These are phyloP conservation scores for Dipodomys stephensi DNA, from an alignment of 2,113 vertebrate genomes.

Conservation along the genomic window DNA sequence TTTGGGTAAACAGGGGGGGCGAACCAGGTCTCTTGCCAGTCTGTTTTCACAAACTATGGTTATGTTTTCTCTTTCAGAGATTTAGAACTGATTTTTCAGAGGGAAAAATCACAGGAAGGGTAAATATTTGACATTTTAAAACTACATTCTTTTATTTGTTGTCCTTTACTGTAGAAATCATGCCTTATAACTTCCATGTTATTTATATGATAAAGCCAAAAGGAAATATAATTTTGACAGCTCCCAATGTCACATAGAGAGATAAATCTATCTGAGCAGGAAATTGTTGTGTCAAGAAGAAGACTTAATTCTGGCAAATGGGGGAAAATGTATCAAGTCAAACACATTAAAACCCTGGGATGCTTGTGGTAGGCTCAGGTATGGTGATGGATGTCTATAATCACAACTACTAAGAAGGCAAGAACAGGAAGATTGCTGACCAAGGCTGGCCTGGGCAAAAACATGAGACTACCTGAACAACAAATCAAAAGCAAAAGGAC, in stretches of 20 bases:
- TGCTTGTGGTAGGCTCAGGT: too few relatives aligned
- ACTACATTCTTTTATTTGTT: constrained; percentile 41
- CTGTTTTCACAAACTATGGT: constrained; percentile 35
- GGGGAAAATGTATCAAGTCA: background rate
- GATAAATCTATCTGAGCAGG: constrained; percentile 35
- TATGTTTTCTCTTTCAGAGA: constrained; percentile 89
- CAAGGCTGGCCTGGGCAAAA: too few relatives aligned
- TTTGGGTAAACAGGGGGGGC: background rate
- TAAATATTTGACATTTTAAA: constrained; percentile 85
- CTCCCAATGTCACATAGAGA: background rate
- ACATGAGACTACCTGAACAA: too few relatives aligned
- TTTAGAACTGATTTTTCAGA: constrained; percentile 99
- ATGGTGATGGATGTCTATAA: too few relatives aligned
- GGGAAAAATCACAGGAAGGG: constrained; percentile 99
- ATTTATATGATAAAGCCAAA: constrained; percentile 42
- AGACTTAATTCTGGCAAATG: background rate
- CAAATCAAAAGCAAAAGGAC: too few relatives aligned
- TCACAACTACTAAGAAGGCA: too few relatives aligned
- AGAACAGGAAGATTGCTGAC: too few relatives aligned
- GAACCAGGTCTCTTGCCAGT: background rate
- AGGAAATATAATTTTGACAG: background rate
- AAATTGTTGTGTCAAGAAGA: constrained; percentile 21
- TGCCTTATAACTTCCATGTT: constrained; percentile 20
- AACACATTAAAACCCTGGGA: too few relatives aligned
- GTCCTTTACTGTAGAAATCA: constrained; percentile 45